Evolutionary conservation across 2,113 vertebrate species (phyloP), one percentile per base, ranked within the genome.

Genomic region (Eleginops maclovinus): DNA sequence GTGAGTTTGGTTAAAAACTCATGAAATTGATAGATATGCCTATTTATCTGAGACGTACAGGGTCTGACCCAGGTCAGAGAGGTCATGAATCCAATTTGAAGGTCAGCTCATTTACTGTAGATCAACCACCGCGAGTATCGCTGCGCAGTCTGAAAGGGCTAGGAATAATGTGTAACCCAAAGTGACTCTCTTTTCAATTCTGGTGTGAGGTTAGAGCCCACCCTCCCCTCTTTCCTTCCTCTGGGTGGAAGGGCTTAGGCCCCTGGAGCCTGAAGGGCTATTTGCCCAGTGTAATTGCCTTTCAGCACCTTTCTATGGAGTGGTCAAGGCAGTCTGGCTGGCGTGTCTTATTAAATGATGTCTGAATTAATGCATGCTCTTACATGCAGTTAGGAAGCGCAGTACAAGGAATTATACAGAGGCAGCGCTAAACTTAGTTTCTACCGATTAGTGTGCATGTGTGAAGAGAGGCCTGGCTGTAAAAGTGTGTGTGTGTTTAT

Each of bases 261-360:
- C 92, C 87, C 91, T 75, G 77, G 91, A 91, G 91, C 84, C 77
- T 87, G 81, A 88, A 91, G 88, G 78, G 83, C 89, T 92, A 92
- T 93, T 92, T 94, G 89, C 86, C 75, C 77, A 83, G 81, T n/a
- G 49, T 94, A 94, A 94, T 94, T 93, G 93, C 90, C 91, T 94
- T 91, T 93, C 86, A 92, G 84, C 92, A 90, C 93, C 88, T 93
- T 92, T 87, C 88, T 87, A 92, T 90, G 87, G 87, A 92, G 90
- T 91, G 91, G 89, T 91, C 85, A 88, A 90, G 87, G 73, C 79
- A 84, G 89, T 91, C 89, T 92, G 87, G 86, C 83, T 83, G 31
- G 84, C 53, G 21, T 83, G 76, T 88, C 87, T 93, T 94, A 94
- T 94, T 94, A 94, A 94, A 93, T 94, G 93, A 94, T 91, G 92